phyloP scores from a whole-genome alignment of 2,113 vertebrate genomes.

The Oncorhynchus tshawytscha region DNA sequence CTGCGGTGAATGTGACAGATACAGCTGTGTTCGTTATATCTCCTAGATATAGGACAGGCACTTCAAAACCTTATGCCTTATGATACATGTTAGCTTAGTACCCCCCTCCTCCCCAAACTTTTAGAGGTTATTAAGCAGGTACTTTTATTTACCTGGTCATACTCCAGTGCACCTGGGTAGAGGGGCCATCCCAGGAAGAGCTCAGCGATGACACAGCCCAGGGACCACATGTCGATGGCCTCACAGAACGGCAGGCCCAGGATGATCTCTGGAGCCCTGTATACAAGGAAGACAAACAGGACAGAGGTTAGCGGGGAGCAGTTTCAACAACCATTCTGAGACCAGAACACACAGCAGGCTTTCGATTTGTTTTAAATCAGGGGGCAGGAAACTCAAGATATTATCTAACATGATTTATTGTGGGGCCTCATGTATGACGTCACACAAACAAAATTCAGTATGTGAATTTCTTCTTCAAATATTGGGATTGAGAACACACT shows the following conservation, averaged over 20 bases:
- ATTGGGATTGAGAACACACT: not conserved
- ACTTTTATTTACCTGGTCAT: slow-evolving; percentile 86
- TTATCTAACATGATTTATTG: not conserved
- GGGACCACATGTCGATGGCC: slow-evolving; percentile 99
- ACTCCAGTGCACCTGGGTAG: slow-evolving; percentile 96
- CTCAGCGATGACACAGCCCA: slow-evolving; percentile 97
- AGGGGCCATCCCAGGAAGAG: slow-evolving; percentile 97
- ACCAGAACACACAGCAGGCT: not conserved
- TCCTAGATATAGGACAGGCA: no score
- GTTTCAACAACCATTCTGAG: not conserved
- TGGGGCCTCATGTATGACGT: not conserved
- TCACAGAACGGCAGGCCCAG: slow-evolving; percentile 96
- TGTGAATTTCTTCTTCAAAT: not conserved
- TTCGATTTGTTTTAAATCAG: not conserved
- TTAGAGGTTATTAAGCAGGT: no score
- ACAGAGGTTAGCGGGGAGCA: not conserved
- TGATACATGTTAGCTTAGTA: no score
- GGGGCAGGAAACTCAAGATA: not conserved
- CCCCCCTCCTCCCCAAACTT: no score
- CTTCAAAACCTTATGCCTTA: no score
- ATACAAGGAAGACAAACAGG: slow-evolving; percentile 30
- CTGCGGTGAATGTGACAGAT: no score
- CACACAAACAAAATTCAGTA: not conserved
- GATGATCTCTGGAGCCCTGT: slow-evolving; percentile 97
- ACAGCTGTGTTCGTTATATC: no score